These are phyloP conservation scores for Agrotis ipsilon DNA, from an alignment of 2,888 invertebrate species.

Conservation along the genomic window DNA sequence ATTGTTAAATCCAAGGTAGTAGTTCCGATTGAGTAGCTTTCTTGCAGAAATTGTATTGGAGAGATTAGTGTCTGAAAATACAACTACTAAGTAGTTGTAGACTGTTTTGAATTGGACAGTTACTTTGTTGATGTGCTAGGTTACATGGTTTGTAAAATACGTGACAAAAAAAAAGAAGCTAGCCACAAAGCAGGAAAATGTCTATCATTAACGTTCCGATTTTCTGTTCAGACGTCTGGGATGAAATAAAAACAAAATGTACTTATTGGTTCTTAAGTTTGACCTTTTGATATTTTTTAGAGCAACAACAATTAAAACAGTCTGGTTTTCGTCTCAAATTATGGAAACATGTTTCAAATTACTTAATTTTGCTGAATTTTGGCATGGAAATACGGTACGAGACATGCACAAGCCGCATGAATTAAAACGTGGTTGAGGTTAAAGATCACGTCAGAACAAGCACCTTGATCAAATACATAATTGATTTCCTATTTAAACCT, in stretches of 20 bases:
- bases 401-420: background rate
- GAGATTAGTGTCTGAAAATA: background rate
- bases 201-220: slow-evolving; percentile 2
- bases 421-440: slow-evolving; percentile 18
- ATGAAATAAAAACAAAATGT: slow-evolving; percentile 20
- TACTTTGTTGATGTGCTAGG: background rate
- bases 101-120: background rate
- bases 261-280: slow-evolving; percentile 11
- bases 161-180: background rate
- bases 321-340: slow-evolving; percentile 2
- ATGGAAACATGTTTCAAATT: background rate
- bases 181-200: slow-evolving; percentile 21
- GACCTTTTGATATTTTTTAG: slow-evolving; percentile 26
- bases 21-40: slow-evolving; percentile 15
- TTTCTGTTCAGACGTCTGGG: slow-evolving; percentile 6
- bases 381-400: background rate
- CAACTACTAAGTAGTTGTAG: background rate
- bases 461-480: slow-evolving; percentile 32
- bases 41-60: background rate
- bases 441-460: slow-evolving; percentile 35
- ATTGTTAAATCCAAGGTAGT: slow-evolving; percentile 46
- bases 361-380: background rate
- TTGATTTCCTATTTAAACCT: slow-evolving; percentile 43
- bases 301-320: slow-evolving; percentile 10
- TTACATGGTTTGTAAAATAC: no score